These are phyloP conservation scores for Chelonoidis abingdonii DNA, from an alignment of 2,113 vertebrate species.

Conservation along the genomic window DNA sequence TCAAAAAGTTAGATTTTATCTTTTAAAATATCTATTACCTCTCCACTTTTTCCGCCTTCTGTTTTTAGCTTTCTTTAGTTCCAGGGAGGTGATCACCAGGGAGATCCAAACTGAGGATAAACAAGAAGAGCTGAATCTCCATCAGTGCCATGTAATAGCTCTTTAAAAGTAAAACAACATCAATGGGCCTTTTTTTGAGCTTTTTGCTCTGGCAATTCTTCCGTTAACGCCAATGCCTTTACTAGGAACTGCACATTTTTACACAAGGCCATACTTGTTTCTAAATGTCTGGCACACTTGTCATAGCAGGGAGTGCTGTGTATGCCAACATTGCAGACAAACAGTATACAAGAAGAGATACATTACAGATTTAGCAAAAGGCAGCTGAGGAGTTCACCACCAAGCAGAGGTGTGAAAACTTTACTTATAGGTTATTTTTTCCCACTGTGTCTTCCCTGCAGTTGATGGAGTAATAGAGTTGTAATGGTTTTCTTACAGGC, in stretches of 20 bases:
- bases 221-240: constrained; percentile 23
- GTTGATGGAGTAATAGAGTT: constrained; percentile 60
- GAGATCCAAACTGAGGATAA: background rate
- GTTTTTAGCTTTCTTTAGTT: background rate
- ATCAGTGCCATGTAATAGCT: constrained; percentile 3
- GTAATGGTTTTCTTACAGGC: constrained; percentile 74
- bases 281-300: constrained; percentile 50
- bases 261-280: constrained; percentile 42
- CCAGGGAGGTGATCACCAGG: background rate
- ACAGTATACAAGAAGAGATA: constrained; percentile 21
- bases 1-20: background rate
- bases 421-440: constrained; percentile 74
- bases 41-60: background rate
- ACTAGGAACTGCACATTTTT: background rate
- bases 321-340: constrained; percentile 9
- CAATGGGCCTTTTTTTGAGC: background rate
- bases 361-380: constrained; percentile 41
- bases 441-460: constrained; percentile 45
- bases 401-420: constrained; percentile 64
- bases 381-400: constrained; percentile 41
- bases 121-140: constrained; percentile 6
- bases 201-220: constrained; percentile 31
- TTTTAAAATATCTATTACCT: background rate
- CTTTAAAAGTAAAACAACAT: background rate
- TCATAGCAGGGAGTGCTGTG: background rate